Base-by-base conservation (phyloP, 2,797 vertebrate species). In the Enoplosus armatus region DNA sequence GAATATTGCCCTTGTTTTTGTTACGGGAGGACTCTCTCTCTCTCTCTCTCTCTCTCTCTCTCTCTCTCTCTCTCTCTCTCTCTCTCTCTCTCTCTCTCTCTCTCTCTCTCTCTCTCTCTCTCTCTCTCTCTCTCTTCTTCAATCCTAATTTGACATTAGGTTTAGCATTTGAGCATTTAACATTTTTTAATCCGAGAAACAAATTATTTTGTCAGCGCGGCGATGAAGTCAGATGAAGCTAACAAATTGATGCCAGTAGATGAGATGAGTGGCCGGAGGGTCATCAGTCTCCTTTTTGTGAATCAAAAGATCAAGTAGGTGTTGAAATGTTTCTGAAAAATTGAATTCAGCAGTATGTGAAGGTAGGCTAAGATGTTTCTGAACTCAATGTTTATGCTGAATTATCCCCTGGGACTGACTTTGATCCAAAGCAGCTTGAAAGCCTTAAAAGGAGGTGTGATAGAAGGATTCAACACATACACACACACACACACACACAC, bases 381-480 rank as follows among this genome's bases (percentile, higher is more conserved):
- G 71, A 89, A 85, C 81, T 87, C 74, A 14, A 55, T 86, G 84
- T 91, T 90, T 84, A 84, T 85, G 85, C 84, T 84, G 86, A 90
- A 87, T 92, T 87, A 84, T 89, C 85, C 88, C 79, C 84, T 41
- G 88, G 89, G 90, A 91, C 87, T 76, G 78, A 90, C 92, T 94
- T 93, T 93, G 92, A 93, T 94, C 83, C 82, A 88, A 93, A 93
- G 88, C 85, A 87, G 90, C 89, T 90, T 87, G 88, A 90, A 91
- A 89, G 92, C 92, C 92, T 94, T 93, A 90, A 92, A 87, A 85
- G 72, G 71, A 88, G 81, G 82, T 89, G 82, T 80, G 87, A 87
- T 87, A 71, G 88, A 88, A 83, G 70, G 87, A 87, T 89, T 83
- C 82, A 77, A 72, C 58, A 70, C 73, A 56, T 51, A 61, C 75